These are phyloP conservation scores for Callopanchax toddi DNA, from an alignment of 2,113 vertebrate genomes.

Conservation along the genomic window DNA sequence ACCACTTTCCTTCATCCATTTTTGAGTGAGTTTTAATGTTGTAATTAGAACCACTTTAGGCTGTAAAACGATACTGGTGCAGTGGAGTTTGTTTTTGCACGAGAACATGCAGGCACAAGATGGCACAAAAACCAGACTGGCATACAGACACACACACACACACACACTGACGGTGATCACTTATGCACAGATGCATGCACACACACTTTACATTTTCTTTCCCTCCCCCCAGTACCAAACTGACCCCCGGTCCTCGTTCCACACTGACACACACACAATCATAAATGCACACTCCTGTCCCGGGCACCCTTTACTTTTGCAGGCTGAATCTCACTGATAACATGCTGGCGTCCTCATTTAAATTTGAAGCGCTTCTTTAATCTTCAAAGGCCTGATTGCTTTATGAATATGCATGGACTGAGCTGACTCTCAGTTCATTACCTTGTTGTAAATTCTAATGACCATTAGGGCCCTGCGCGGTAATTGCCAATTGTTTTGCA, in stretches of 20 bases:
- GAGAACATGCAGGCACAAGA: conserved; percentile 15
- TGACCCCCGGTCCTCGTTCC: conserved; percentile 57
- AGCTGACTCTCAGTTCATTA: conserved; percentile 99
- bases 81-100: conserved; percentile 22
- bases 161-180: conserved; percentile 23
- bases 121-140: not conserved
- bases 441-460: conserved; percentile 99
- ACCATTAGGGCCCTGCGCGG: conserved; percentile 93
- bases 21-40: conserved; percentile 55
- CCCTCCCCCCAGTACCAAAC: conserved; percentile 39
- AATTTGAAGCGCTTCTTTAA: conserved; percentile 99
- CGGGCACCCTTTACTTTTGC: conserved; percentile 89
- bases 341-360: conserved; percentile 99
- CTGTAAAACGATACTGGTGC: conserved; percentile 9
- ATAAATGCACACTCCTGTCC: conserved; percentile 67
- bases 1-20: conserved; percentile 43
- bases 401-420: conserved; percentile 99
- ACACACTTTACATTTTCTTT: conserved; percentile 12
- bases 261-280: conserved; percentile 52
- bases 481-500: conserved; percentile 99
- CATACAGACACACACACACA: not conserved
- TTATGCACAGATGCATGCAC: conserved; percentile 44
- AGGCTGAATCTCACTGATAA: conserved; percentile 98
- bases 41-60: conserved; percentile 57
- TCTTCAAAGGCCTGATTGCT: conserved; percentile 99